phyloP scores from a whole-genome alignment of 1,140 invertebrate genomes.

The Drosophila lowei region DNA sequence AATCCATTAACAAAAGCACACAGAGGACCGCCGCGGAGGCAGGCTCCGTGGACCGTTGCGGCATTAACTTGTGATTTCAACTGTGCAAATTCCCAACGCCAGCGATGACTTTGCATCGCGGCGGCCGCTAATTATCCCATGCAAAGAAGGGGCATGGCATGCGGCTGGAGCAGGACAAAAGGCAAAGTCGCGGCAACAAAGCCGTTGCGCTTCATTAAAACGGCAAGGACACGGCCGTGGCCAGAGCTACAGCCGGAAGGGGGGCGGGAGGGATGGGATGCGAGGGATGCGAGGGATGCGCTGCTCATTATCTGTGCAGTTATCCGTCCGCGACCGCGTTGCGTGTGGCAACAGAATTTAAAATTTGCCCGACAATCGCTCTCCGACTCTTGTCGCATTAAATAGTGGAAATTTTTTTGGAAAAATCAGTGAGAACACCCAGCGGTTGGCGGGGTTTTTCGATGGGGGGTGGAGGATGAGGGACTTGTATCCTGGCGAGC shows the following conservation, averaged over 20 bases:
- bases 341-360: constrained; percentile 65
- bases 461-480: not conserved
- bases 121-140: constrained; percentile 76
- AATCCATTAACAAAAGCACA: constrained; percentile 80
- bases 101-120: constrained; percentile 68
- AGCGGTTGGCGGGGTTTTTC: too few species aligned
- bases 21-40: constrained; percentile 30
- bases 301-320: constrained; percentile 70
- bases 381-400: constrained; percentile 16
- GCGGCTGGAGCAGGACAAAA: constrained; percentile 23
- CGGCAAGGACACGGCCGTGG: constrained; percentile 54
- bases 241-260: not conserved
- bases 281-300: not conserved
- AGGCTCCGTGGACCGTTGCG: constrained; percentile 33
- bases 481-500: constrained; percentile 58
- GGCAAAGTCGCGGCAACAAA: constrained; percentile 60
- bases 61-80: constrained; percentile 83
- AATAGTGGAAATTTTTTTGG: constrained; percentile 55
- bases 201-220: constrained; percentile 80
- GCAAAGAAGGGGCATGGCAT: constrained; percentile 5
- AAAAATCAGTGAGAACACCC: not conserved
- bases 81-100: constrained; percentile 78
- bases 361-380: constrained; percentile 34
- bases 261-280: not conserved
- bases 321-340: constrained; percentile 63